These are phyloP conservation scores for Cosmia pyralina DNA, from an alignment of 2,888 invertebrate genomes.

Conservation along the genomic window DNA sequence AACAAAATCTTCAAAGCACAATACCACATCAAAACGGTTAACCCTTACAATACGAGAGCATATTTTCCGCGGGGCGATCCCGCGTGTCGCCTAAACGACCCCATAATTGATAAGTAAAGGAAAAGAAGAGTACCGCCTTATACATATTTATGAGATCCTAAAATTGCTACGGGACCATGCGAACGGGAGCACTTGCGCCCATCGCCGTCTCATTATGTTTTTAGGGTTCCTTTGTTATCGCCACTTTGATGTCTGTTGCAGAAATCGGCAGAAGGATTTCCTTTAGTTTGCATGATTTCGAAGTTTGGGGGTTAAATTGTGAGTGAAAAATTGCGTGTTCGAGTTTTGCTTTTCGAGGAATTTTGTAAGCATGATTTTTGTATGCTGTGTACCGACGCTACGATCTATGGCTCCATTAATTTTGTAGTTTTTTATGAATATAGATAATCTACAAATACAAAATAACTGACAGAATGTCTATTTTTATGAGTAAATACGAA, in stretches of 20 bases:
- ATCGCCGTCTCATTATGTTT: conserved; percentile 88
- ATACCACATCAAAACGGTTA: conserved; percentile 72
- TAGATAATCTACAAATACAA: no score
- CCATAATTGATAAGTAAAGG: conserved; percentile 91
- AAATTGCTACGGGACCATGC: conserved; percentile 89
- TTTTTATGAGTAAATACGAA: no score
- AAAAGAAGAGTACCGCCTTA: conserved; percentile 88
- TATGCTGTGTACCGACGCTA: neutral
- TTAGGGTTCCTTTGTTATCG: conserved; percentile 88
- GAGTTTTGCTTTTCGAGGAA: conserved; percentile 8
- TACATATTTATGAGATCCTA: conserved; percentile 89
- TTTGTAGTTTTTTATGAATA: neutral
- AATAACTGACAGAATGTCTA: no score
- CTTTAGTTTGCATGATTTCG: conserved; percentile 78
- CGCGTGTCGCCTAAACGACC: conserved; percentile 86
- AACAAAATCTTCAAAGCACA: conserved; percentile 75
- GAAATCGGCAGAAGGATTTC: conserved; percentile 83
- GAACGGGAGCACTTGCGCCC: conserved; percentile 87
- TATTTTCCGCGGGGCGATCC: conserved; percentile 79
- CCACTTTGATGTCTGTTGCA: conserved; percentile 85
- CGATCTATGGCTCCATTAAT: neutral
- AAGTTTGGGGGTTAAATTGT: conserved; percentile 67
- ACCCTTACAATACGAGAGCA: conserved; percentile 81
- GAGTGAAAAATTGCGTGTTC: conserved; percentile 48
- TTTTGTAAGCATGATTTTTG: conserved; percentile 7